phyloP scores from a whole-genome alignment of 1,140 invertebrate species.

The Drosophila truncata region DNA sequence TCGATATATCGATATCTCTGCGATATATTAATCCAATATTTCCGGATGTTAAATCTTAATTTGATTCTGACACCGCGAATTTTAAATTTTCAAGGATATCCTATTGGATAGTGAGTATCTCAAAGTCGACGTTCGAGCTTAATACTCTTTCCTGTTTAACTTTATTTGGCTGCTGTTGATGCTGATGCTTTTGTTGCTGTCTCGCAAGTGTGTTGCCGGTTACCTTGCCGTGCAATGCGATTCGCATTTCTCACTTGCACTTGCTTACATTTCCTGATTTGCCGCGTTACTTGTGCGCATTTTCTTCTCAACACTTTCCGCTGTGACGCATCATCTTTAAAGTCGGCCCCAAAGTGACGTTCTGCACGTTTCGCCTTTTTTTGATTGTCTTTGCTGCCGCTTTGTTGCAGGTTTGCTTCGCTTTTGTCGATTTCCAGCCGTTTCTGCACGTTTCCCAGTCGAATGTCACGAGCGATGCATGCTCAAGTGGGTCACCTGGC shows the following conservation, averaged over 20 bases:
- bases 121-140: not conserved
- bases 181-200: conserved; percentile 13
- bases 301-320: conserved; percentile 51
- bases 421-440: conserved; percentile 67
- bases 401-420: conserved; percentile 43
- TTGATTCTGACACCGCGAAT: too few species aligned
- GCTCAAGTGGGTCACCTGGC: conserved; percentile 72
- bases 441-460: conserved; percentile 73
- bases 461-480: conserved; percentile 81
- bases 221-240: conserved; percentile 43
- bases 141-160: not conserved
- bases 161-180: conserved; percentile 28
- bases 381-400: conserved; percentile 49
- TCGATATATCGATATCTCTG: too few species aligned
- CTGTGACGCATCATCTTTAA: conserved; percentile 72
- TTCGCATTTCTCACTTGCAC: conserved; percentile 59
- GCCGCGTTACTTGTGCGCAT: conserved; percentile 39
- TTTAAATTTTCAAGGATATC: not conserved
- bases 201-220: conserved; percentile 50
- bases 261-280: conserved; percentile 71
- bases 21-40: too few species aligned
- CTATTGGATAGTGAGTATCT: not conserved
- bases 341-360: conserved; percentile 59
- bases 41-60: too few species aligned
- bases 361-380: conserved; percentile 71